A percentile compares a stretch with the other conserved stretches of the same genome.
Conservation (phyloP, 2,888 invertebrate genomes). For the Cerceris rybyensis region DNA sequence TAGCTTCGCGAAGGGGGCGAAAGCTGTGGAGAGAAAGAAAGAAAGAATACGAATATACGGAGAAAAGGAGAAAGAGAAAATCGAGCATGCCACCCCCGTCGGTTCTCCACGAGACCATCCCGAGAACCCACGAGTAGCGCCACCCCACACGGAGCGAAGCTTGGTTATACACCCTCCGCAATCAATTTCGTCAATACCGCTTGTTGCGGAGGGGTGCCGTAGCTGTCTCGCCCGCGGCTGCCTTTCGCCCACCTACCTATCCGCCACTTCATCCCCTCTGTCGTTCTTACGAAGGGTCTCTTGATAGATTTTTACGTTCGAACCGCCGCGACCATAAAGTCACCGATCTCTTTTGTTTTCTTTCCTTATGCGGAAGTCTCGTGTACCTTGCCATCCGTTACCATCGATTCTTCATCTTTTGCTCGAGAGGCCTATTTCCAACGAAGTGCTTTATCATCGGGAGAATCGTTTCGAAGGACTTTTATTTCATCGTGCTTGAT, state of each 20-base stretch:
- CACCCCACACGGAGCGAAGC: conserved; percentile 58
- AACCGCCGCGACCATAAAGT: conserved; percentile 62
- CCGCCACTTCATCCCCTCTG: conserved; percentile 59
- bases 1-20: conserved; percentile 4
- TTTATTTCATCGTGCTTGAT: too few relatives aligned
- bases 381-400: conserved; percentile 3
- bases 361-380: conserved; percentile 10
- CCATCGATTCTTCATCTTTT: conserved; percentile 8
- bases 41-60: too few relatives aligned
- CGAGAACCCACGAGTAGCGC: conserved; percentile 44
- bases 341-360: conserved; percentile 60
- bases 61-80: not conserved
- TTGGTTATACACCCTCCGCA: conserved; percentile 75
- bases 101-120: conserved; percentile 17
- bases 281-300: conserved; percentile 64
- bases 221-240: conserved; percentile 76
- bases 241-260: conserved; percentile 59
- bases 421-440: too few relatives aligned
- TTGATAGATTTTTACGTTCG: conserved; percentile 74
- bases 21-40: conserved; percentile 2
- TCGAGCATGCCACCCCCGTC: conserved; percentile 37
- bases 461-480: too few relatives aligned
- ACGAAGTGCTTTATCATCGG: too few relatives aligned
- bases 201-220: conserved; percentile 75
- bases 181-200: conserved; percentile 80